Conservation (phyloP, 2,113 vertebrate genomes). For the Chinchilla lanigera region DNA sequence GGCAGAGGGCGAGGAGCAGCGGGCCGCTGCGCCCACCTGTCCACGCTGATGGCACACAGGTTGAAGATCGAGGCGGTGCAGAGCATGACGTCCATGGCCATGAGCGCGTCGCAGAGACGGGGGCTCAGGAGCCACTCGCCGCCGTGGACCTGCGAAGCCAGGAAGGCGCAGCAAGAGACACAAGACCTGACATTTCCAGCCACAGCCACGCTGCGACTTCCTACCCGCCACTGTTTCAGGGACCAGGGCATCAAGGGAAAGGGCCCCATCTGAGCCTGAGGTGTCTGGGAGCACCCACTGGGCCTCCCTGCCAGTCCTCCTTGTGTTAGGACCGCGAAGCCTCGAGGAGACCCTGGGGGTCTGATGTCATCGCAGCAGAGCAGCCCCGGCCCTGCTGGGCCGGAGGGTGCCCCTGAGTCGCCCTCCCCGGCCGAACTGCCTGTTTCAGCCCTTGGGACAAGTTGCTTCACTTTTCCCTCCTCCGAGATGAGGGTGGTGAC, state of each 20-base stretch:
- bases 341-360: neutral
- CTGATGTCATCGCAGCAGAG: neutral
- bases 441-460: neutral
- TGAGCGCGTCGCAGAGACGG: slow-evolving; percentile 92
- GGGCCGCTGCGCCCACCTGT: slow-evolving; percentile 87
- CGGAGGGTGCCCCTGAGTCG: neutral
- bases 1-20: neutral
- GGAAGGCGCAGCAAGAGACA: neutral
- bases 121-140: slow-evolving; percentile 92
- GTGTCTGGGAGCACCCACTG: neutral
- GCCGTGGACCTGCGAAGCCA: slow-evolving; percentile 91
- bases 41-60: slow-evolving; percentile 96
- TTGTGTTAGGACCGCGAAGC: neutral
- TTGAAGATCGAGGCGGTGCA: slow-evolving; percentile 98
- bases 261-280: neutral
- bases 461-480: neutral
- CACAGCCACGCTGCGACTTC: neutral
- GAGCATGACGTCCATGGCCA: slow-evolving; percentile 97
- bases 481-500: neutral
- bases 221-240: neutral
- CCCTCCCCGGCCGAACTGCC: neutral
- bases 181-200: neutral
- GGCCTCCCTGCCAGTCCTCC: neutral
- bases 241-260: too few relatives aligned
- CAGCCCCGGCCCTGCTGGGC: neutral